phyloP scores from a whole-genome alignment of 1,140 invertebrate species.

The Venustaconcha ellipsiformis region DNA sequence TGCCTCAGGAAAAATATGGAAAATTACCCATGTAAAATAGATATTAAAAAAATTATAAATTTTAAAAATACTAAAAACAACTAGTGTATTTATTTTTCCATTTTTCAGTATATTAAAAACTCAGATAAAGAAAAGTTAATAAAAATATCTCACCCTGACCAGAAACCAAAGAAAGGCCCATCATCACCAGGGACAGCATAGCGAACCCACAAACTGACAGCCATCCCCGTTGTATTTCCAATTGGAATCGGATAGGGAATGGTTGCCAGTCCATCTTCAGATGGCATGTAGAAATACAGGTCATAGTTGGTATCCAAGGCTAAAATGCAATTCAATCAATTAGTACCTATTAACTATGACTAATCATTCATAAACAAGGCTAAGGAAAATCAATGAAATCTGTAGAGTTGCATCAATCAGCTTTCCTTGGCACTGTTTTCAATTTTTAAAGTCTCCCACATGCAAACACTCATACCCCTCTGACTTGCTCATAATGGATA shows the following conservation, averaged over 20 bases:
- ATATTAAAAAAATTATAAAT: too few species aligned
- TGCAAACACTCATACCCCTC: too few species aligned
- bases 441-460: too few species aligned
- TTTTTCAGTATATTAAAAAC: too few species aligned
- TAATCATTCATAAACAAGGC: neutral
- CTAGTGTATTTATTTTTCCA: too few species aligned
- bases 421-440: too few species aligned
- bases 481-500: too few species aligned
- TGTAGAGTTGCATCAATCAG: neutral
- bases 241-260: constrained; percentile 43
- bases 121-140: too few species aligned
- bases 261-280: constrained; percentile 35
- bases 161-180: constrained; percentile 71
- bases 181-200: constrained; percentile 90
- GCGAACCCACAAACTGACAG: constrained; percentile 95
- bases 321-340: constrained; percentile 16
- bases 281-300: constrained; percentile 45
- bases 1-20: too few species aligned
- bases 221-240: constrained; percentile 73
- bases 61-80: too few species aligned
- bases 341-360: neutral
- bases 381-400: neutral
- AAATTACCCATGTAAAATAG: too few species aligned
- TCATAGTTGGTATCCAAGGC: constrained; percentile 51
- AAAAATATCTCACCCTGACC: too few species aligned